phyloP scores from a whole-genome alignment of 2,797 vertebrate species.

The Falco concolor region DNA sequence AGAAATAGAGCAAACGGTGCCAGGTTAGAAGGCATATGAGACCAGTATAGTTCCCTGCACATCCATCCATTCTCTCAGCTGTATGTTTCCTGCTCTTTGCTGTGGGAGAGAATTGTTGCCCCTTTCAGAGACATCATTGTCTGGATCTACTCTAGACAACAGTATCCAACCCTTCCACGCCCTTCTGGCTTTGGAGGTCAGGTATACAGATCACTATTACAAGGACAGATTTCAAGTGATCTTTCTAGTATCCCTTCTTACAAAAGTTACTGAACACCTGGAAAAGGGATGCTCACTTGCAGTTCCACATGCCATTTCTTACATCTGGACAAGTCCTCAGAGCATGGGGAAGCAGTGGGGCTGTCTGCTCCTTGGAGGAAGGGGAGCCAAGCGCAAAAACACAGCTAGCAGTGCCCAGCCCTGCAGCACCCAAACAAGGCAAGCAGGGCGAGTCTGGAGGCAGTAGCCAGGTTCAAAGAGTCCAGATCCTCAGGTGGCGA shows the following conservation, averaged over 20 bases:
- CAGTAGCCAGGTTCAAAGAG: background rate
- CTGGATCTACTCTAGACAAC: background rate
- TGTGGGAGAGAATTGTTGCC: background rate
- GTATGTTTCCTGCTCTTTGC: background rate
- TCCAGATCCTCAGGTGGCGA: background rate
- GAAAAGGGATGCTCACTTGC: background rate
- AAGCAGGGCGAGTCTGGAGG: background rate
- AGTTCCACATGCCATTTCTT: background rate
- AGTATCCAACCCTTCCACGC: background rate
- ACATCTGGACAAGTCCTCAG: background rate
- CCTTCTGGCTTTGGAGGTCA: background rate
- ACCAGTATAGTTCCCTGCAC: background rate
- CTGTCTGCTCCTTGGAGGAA: background rate
- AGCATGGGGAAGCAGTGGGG: background rate
- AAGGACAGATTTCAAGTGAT: background rate
- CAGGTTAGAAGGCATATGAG: background rate
- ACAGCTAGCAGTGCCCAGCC: background rate
- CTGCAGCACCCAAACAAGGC: background rate
- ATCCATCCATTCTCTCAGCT: background rate
- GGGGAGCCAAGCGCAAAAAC: background rate
- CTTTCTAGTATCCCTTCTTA: background rate
- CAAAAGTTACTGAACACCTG: background rate
- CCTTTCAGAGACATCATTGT: background rate
- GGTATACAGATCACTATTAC: background rate
- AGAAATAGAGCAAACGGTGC: background rate